phyloP scores from a whole-genome alignment of 2,113 vertebrate species.

The Tautogolabrus adspersus region DNA sequence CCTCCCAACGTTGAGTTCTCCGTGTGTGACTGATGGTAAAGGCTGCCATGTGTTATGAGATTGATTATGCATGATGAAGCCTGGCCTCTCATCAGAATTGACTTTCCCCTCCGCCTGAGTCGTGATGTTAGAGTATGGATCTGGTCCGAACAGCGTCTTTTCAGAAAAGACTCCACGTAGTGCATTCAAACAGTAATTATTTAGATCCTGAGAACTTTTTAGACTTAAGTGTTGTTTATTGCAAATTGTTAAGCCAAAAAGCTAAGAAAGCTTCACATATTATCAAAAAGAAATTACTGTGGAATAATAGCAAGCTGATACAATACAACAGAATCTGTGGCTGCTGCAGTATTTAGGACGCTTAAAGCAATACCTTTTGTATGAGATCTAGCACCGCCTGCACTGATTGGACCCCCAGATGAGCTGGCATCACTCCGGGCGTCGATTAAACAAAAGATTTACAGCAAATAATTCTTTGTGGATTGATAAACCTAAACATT shows the following conservation, averaged over 20 bases:
- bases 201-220: background rate
- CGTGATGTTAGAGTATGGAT: slow-evolving; percentile 32
- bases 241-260: too few relatives aligned
- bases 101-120: slow-evolving; percentile 14
- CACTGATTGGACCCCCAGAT: slow-evolving; percentile 28
- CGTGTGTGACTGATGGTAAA: background rate
- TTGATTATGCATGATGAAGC: slow-evolving; percentile 17
- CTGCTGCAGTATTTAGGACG: background rate
- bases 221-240: too few relatives aligned
- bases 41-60: slow-evolving; percentile 1
- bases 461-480: slow-evolving; percentile 1
- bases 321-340: background rate
- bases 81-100: slow-evolving; percentile 1
- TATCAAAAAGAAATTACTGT: background rate
- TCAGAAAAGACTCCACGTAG: background rate
- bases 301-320: slow-evolving; percentile 1
- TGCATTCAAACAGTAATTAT: background rate
- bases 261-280: background rate
- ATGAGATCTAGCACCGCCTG: slow-evolving; percentile 21
- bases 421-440: slow-evolving; percentile 7
- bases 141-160: slow-evolving; percentile 1
- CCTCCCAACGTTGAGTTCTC: background rate
- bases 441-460: slow-evolving; percentile 5
- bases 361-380: slow-evolving; percentile 4
- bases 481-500: background rate